Evolutionary conservation across 2,797 vertebrate species (phyloP), one percentile per base, ranked within the genome.

Genomic region (Fistularia commersonii): DNA sequence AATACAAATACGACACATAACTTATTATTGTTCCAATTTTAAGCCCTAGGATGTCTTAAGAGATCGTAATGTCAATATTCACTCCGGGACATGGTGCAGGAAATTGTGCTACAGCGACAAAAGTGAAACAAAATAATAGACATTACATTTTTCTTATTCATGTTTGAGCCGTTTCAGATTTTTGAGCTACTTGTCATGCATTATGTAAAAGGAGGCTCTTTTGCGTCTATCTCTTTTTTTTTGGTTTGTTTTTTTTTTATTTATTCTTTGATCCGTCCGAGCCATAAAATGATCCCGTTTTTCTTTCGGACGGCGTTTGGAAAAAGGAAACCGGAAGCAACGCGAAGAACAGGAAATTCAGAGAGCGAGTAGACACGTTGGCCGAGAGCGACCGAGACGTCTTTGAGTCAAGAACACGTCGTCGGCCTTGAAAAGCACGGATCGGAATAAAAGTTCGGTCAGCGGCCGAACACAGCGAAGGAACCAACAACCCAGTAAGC

Each of bases 71-170:
- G 38, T 59, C 41, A 45, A 64, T 70, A 72, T 74, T 77, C 61
- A 75, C 77, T 83, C 69, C 64, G 61, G 72, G 77, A 84, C 73
- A 79, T 55, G 69, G 81, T 77, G 76, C 83, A 79, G 82, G 72
- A 86, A 86, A 78, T 81, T 89, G 80, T 89, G 88, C 87, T 87
- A 91, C 87, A 35, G 77, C 76, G 83, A 79, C 80, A 84, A 61
- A 77, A 76, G 35, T 74, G 12, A 42, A n/a, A 42, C 14, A 13
- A 42, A 13, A 42, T 13, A 42, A 42, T 42, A 42, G 14, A 70
- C 79, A 88, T 82, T 65, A 84, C 76, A 89, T 77, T 82, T 72
- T 65, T 39, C 56, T 14, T 76, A 63, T 60, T 46, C 51, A 48
- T 63, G 11, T 41, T 23, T 72, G 83, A 79, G 58, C 71, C 37